These are phyloP conservation scores for Acestrorhynchus altus DNA, from an alignment of 2,797 vertebrate genomes.

Conservation along the genomic window DNA sequence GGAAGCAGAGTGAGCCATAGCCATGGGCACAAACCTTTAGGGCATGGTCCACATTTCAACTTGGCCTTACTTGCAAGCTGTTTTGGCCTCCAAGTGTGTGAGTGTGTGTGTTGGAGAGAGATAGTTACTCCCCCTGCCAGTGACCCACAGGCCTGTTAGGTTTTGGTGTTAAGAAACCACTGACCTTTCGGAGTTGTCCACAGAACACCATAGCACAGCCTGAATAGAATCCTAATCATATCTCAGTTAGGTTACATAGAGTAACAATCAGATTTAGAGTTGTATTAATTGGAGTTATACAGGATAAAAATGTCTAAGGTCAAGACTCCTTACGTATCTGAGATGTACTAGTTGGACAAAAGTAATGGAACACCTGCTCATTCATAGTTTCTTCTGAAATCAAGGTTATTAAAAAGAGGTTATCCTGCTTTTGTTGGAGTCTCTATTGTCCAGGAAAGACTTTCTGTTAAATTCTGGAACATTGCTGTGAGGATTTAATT, in stretches of 20 bases:
- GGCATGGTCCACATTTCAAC: constrained; percentile 32
- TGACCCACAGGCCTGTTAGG: constrained; percentile 67
- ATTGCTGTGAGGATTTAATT: too few species aligned
- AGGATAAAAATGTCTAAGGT: constrained; percentile 18
- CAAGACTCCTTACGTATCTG: constrained; percentile 12
- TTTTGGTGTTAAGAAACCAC: constrained; percentile 56
- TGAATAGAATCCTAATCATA: constrained; percentile 48
- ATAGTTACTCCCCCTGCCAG: constrained; percentile 63
- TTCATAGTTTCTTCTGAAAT: too few species aligned
- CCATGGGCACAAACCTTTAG: constrained; percentile 8
- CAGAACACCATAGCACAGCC: constrained; percentile 41
- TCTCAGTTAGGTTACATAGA: neutral
- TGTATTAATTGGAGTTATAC: neutral
- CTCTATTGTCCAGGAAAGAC: too few species aligned
- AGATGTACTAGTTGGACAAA: too few species aligned
- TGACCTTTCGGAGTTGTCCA: constrained; percentile 73
- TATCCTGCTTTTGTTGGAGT: too few species aligned
- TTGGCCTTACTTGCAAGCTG: neutral
- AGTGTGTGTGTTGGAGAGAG: constrained; percentile 12
- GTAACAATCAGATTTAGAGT: neutral
- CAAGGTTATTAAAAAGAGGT: too few species aligned
- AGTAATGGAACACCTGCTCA: too few species aligned
- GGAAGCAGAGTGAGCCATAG: neutral
- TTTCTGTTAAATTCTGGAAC: too few species aligned
- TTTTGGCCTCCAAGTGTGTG: neutral